These are phyloP conservation scores for Drosophila paramelanica DNA, from an alignment of 2,888 invertebrate genomes.

Conservation along the genomic window DNA sequence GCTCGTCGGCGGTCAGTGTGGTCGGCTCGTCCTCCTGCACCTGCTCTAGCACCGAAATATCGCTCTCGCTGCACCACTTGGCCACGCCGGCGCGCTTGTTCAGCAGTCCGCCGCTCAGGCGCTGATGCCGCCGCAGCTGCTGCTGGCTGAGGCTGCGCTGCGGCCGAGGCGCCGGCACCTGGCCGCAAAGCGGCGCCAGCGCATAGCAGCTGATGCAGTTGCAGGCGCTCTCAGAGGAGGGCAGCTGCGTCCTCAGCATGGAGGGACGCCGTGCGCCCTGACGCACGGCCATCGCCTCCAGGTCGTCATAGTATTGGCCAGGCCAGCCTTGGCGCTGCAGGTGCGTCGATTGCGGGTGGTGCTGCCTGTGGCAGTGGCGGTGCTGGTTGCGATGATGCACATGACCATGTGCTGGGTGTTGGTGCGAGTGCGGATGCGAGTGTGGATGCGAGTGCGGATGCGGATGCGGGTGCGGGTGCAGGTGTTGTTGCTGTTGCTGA, in stretches of 20 bases:
- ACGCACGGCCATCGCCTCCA: conserved; percentile 60
- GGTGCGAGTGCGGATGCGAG: conserved; percentile 41
- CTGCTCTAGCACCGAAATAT: conserved; percentile 78
- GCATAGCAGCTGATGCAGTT: conserved; percentile 83
- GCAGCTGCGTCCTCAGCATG: conserved; percentile 48
- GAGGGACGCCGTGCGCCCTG: conserved; percentile 65
- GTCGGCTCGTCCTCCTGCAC: conserved; percentile 56
- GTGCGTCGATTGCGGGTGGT: conserved; percentile 41
- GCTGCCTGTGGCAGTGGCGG: conserved; percentile 58
- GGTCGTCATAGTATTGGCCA: conserved; percentile 64
- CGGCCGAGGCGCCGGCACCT: conserved; percentile 75
- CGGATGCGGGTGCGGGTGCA: conserved; percentile 31
- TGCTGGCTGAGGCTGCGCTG: conserved; percentile 83
- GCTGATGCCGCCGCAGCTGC: conserved; percentile 81
- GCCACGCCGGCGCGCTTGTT: conserved; percentile 65
- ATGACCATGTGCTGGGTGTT: conserved; percentile 36
- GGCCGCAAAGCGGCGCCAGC: conserved; percentile 81
- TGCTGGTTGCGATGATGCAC: conserved; percentile 53
- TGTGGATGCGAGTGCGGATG: conserved; percentile 44
- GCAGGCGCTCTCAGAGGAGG: conserved; percentile 52
- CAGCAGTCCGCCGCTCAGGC: conserved; percentile 73
- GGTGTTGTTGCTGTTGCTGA: conserved; percentile 41
- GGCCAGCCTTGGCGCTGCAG: conserved; percentile 13
- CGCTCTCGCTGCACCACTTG: conserved; percentile 85
- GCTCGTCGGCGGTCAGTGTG: conserved; percentile 40